Conservation (phyloP, 2,113 vertebrate genomes). For the Labrus mixtus region DNA sequence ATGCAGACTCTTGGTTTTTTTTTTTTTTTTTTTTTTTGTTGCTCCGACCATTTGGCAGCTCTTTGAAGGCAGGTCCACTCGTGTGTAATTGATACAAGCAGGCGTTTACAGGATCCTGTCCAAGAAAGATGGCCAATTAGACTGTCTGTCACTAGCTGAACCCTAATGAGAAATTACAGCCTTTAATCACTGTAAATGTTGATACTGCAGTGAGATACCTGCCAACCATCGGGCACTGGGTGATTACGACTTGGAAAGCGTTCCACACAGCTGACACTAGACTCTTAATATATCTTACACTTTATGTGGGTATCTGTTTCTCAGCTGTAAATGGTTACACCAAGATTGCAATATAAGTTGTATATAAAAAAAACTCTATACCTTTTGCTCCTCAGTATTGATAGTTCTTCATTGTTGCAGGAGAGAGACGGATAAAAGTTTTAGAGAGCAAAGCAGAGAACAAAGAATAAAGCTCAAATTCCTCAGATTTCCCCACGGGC, state of each 20-base stretch:
- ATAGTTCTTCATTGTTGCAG: background rate
- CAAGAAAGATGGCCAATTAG: conserved; percentile 68
- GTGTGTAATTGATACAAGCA: conserved; percentile 73
- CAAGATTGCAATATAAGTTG: background rate
- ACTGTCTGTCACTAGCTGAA: conserved; percentile 69
- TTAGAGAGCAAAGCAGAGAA: background rate
- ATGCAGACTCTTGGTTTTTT: conserved; percentile 34
- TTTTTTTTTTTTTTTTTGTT: conserved; percentile 34
- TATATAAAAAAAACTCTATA: background rate
- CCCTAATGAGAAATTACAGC: conserved; percentile 77
- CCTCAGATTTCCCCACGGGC: background rate
- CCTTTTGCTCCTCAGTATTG: background rate
- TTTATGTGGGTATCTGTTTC: background rate
- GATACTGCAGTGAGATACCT: conserved; percentile 68
- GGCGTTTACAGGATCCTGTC: conserved; percentile 65
- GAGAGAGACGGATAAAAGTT: background rate
- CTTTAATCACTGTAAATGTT: conserved; percentile 77
- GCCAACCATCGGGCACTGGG: conserved; percentile 43
- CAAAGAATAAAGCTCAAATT: background rate
- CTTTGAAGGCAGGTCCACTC: conserved; percentile 65
- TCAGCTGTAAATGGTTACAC: background rate
- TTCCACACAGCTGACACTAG: background rate
- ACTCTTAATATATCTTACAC: background rate
- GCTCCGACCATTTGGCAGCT: conserved; percentile 39
- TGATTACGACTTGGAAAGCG: conserved; percentile 43